Conservation (phyloP, 2,888 invertebrate species). For the Glyphotaelius pellucidus region DNA sequence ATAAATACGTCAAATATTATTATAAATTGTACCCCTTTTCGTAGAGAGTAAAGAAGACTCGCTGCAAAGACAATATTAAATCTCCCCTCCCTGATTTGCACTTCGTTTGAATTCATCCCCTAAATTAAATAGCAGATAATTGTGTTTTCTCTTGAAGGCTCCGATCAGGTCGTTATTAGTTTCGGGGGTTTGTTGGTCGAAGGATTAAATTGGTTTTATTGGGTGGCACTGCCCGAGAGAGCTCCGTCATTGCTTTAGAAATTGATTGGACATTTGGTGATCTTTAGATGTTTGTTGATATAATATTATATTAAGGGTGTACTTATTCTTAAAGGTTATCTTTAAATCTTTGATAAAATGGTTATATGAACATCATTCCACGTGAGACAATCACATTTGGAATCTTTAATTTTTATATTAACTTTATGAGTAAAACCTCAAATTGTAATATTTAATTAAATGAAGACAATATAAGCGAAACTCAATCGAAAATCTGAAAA, state of each 20-base stretch:
- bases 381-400: no score
- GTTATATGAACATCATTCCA: neutral
- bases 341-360: neutral
- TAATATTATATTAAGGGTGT: neutral
- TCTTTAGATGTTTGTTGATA: neutral
- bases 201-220: constrained; percentile 13
- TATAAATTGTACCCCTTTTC: neutral
- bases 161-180: neutral
- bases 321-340: neutral
- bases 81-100: constrained; percentile 60
- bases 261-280: neutral
- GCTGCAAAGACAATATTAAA: constrained; percentile 58
- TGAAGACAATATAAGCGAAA: no score
- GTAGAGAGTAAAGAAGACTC: neutral
- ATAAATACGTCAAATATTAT: neutral
- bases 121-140: constrained; percentile 49
- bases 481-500: no score
- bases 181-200: constrained; percentile 5
- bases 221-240: neutral
- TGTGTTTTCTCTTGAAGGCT: constrained; percentile 30
- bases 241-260: neutral
- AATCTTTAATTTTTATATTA: no score
- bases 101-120: constrained; percentile 61
- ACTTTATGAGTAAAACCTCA: no score
- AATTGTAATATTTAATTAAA: no score